Evolutionary conservation across 2,888 invertebrate species (phyloP), one percentile per base, ranked within the genome.

Genomic region (Metellina segmentata): DNA sequence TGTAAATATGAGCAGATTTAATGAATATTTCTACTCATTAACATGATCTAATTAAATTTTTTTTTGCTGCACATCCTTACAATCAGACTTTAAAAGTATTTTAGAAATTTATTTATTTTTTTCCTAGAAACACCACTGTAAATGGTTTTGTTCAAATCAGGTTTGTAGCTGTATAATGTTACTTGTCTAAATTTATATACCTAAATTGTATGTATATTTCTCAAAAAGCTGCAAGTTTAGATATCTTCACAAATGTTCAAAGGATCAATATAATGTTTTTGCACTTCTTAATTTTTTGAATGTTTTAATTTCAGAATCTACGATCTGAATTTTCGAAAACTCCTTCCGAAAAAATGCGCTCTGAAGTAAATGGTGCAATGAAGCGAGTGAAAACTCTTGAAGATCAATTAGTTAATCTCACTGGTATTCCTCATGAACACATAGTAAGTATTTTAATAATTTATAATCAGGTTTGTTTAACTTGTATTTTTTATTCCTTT

Each of bases 251-350:
- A n/a, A n/a, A n/a, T n/a, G n/a, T n/a, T n/a, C n/a, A n/a, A 1
- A n/a, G n/a, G 16, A 78, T 49, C 16, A 78, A 11, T 81, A 53
- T n/a, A n/a, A n/a, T n/a, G n/a, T 13, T 81, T 78, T 78, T 0
- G 16, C 48, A 69, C 70, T 7, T 61, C 5, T 7, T 61, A 61
- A 61, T 61, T 16, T 34, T 4, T 20, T 52, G 11, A 6, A 48
- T 78, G 19, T 11, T 5, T 78, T 2, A 70, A 34, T 71, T 89
- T 49, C 61, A 95, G 94, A 94, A 94, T 94, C 95, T 98, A 92
- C 96, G 97, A 93, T 97, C 97, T 95, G 96, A 97, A 95, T 96
- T 96, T 93, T 95, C 95, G 48, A 95, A 95, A 52, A 96, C 94
- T 94, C 95, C 95, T 52, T 95, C 95, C 92, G 94, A 94, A 19